Percentiles rank a stretch among this genome's conserved stretches.
Evolutionary conservation across 2,888 invertebrate species (phyloP).

Genomic region (Machimus atricapillus): DNA sequence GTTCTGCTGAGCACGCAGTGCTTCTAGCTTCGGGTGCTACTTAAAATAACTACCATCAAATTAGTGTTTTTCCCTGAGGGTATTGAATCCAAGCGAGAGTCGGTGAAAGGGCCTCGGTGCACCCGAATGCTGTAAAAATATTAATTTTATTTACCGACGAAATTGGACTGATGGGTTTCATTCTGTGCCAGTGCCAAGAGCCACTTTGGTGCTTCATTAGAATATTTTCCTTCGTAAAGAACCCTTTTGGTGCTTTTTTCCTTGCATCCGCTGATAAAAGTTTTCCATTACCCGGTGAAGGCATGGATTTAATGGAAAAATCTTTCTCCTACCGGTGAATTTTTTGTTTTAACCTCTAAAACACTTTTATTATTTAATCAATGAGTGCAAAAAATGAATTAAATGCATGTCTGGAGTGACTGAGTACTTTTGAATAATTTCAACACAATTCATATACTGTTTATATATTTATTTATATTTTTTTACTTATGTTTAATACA

Average conservation of each 20-base stretch:
- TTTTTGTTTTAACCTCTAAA: background rate
- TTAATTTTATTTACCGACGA: background rate
- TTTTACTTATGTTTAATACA: background rate
- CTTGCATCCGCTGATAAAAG: background rate
- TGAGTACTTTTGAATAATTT: background rate
- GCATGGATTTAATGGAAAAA: background rate
- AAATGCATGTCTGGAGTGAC: background rate
- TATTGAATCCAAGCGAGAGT: background rate
- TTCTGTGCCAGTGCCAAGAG: background rate
- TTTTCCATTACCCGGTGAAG: background rate
- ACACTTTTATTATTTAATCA: background rate
- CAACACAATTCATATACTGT: background rate
- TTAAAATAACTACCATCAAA: slow-evolving; percentile 16
- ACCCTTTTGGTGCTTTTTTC: background rate
- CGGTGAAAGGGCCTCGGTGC: background rate
- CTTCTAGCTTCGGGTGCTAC: background rate
- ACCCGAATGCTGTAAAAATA: background rate
- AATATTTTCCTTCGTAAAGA: background rate
- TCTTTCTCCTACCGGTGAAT: background rate
- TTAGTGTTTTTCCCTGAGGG: background rate
- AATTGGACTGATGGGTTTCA: background rate
- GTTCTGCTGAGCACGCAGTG: slow-evolving; percentile 12
- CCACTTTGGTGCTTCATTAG: background rate
- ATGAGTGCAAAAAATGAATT: background rate
- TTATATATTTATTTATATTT: background rate